Conservation (phyloP, 2,113 vertebrate genomes). For the Cygnus buccinator region DNA sequence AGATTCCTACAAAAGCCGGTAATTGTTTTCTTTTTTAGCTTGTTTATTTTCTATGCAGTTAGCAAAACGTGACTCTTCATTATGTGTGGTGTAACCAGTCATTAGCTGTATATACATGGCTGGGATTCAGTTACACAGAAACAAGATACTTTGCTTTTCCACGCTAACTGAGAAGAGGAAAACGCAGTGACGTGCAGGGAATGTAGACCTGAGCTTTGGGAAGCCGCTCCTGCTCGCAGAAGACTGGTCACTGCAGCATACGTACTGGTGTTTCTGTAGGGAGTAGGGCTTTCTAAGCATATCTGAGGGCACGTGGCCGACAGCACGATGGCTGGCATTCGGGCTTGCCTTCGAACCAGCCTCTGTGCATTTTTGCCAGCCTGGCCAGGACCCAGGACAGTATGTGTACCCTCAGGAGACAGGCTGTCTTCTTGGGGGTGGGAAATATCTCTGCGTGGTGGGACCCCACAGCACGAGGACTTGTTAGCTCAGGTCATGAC, state of each 20-base stretch:
- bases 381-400: not conserved
- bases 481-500: not conserved
- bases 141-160: conserved; percentile 28
- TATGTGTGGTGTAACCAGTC: conserved; percentile 52
- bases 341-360: not conserved
- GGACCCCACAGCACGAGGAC: not conserved
- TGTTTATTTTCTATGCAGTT: conserved; percentile 66
- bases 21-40: conserved; percentile 54
- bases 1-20: conserved; percentile 33
- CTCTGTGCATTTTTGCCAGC: not conserved
- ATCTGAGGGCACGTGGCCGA: not conserved
- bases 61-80: conserved; percentile 60
- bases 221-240: not conserved
- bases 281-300: not conserved
- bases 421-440: not conserved
- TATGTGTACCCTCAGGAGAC: not conserved
- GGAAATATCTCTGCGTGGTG: not conserved
- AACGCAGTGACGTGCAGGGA: not conserved
- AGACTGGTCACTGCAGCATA: not conserved
- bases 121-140: conserved; percentile 54
- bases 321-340: fast-evolving
- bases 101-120: conserved; percentile 53
- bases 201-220: not conserved
- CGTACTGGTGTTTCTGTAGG: not conserved
- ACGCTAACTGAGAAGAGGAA: not conserved